These are phyloP conservation scores for Felis chaus DNA, from an alignment of 2,113 vertebrate genomes.

Conservation along the genomic window DNA sequence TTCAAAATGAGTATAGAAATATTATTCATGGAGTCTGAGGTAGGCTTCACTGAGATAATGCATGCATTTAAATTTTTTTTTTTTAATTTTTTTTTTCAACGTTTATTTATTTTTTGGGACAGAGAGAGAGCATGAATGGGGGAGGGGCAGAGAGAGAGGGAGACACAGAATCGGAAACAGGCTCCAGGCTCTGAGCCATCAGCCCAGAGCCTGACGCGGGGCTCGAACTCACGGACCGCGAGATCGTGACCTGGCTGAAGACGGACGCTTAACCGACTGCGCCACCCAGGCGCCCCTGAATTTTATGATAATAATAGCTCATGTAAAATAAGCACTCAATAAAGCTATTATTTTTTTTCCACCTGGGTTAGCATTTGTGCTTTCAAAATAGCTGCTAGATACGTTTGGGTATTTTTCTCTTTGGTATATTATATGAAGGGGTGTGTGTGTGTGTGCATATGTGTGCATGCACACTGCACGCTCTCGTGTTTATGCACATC, in stretches of 20 bases:
- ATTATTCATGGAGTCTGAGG: neutral
- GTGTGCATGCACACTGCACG: accelerated
- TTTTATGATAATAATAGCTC: neutral
- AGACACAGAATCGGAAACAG: no score
- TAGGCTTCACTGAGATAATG: neutral
- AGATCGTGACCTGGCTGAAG: no score
- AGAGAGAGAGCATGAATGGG: no score
- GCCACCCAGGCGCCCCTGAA: no score
- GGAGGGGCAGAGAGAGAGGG: no score
- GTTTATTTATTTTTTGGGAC: no score
- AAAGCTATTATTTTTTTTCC: neutral
- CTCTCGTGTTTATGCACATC: neutral
- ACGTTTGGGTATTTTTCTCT: neutral
- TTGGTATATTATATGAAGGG: neutral
- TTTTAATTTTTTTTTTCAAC: no score
- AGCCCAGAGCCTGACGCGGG: no score
- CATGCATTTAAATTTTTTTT: neutral
- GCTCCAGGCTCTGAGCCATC: no score
- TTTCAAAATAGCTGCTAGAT: neutral
- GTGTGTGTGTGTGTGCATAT: no score
- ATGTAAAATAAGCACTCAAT: neutral
- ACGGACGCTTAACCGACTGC: no score
- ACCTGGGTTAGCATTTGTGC: neutral
- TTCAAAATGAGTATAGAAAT: neutral
- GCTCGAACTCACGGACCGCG: no score